Base-by-base conservation (phyloP, 1,140 invertebrate genomes). In the Agraylea sexmaculata region DNA sequence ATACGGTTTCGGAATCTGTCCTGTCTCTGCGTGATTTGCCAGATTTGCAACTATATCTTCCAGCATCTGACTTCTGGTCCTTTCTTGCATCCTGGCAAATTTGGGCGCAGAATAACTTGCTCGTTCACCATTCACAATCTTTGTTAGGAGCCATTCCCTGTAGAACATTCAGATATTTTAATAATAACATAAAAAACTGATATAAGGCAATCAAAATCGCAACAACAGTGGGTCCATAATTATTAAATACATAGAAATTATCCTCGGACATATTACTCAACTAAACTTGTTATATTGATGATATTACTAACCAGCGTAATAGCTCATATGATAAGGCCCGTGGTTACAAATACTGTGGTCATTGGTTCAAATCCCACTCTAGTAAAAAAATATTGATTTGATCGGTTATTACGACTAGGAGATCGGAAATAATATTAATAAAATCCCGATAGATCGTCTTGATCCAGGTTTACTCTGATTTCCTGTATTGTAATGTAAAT, bases 91-190 rank as follows among this genome's bases (percentile, higher is more conserved):
- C 42, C 90, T 75, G 0, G 91, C 89, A 59, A 98, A 97, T 62
- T 96, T 94, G 0, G 91, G 88, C 3, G 93, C 90, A 8, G 90
- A 95, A 55, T 96, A 96, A 42, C 87, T 91, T 0, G 93, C 92
- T 42, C 91, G 71, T 59, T 98, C 94, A 0, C 92, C 94, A 54
- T 98, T 97, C 1, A 98, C 91, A 32, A 97, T 87, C 66, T 97
- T 98, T 2, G 93, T 95, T 4, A 97, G 69, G 13, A 97, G 70
- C 85, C 94, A 97, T 60, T 97, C 91, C 19, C 87, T 77, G 57
- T 79, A 84, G 51, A 44, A 7, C 18, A 19, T 23, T 8, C 31
- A 10, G 2, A 18, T 27, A 33, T 12, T 13, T 15, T 7, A 30
- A 40, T 27, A 27, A 27, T 27, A 8, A n/a, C n/a, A n/a, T n/a